Base-by-base conservation (phyloP, 2,797 vertebrate species). In the Synanceia verrucosa region DNA sequence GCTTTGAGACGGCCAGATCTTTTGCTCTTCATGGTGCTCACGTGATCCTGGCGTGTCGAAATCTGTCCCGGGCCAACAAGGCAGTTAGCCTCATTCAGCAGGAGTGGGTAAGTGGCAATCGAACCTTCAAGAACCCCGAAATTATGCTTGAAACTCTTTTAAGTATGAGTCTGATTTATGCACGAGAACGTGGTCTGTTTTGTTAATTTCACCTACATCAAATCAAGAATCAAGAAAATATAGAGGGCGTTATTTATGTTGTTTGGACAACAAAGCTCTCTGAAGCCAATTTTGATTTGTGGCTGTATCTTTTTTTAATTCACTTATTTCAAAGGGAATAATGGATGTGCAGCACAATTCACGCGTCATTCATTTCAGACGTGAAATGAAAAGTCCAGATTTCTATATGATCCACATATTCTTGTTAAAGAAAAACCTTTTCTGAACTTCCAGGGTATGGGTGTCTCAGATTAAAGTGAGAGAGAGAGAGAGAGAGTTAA, bases 1-100 rank as follows among this genome's bases (percentile, higher is more conserved):
- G 98, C 82, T 98, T 98, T 75, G 98, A 99, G 90, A 97, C 97
- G 0, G 97, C 97, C 2, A 96, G 95, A 85, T 96, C 98, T 65
- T 96, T 99, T 24, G 97, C 97, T 43, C 95, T 99, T 52, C 98
- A 99, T 0, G 98, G 98, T 8, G 97, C 97, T 0, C 92, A 94
- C 0, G 96, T 99, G 59, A 95, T 99, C 92, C 88, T 99, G 83
- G 98, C 96, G 8, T 99, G 97, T 79, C 94, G 98, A 51, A 97
- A 97, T 59, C 75, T 89, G 69, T 83, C 90, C 6, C 94, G 94
- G 81, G 96, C 94, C 72, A 92, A 2, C 8, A 96, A 96, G 9
- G 97, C 98, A 0, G 94, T 91, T 8, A 91, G 86, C 21, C 87
- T 88, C 76, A 97, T 99, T 79, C 91, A 95, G 53, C 87, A 89